Base-by-base conservation (phyloP, 2,797 vertebrate genomes). In the Echiichthys vipera region DNA sequence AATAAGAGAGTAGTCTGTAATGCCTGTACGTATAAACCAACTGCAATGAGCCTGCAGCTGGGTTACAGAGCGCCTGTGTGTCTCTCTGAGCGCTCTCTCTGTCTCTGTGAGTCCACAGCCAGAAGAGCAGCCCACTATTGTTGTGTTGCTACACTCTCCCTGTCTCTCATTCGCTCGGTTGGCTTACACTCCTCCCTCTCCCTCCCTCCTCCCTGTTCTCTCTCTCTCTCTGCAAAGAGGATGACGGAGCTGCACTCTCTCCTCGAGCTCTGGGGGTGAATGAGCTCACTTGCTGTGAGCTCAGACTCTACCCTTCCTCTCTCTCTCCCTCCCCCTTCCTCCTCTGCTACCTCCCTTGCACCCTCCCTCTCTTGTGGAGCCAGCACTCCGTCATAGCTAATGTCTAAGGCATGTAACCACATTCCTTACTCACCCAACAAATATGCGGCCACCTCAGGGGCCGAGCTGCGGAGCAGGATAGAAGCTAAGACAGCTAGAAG, bases 341-440 rank as follows among this genome's bases (percentile, higher is more conserved):
- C 65, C 50, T 64, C 82, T 50, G 65, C 85, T 89, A 72, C 90
- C 90, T 89, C 91, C 80, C 69, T 78, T 72, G 47, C 83, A 65
- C 70, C 78, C 81, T 81, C 84, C 84, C 84, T 90, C 90, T 80
- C 92, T 84, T 85, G 77, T 84, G 91, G 86, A 92, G 93, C 93
- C 92, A 93, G 91, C 79, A 73, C 92, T 94, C 92, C 92, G 93
- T 95, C 95, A 94, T 95, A 95, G 95, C 95, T 96, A 95, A 96
- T 93, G 96, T 94, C 93, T 95, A 93, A 96, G 95, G 96, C 96
- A 96, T 95, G 96, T 94, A 95, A 94, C 95, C 95, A 90, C 96
- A 97, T 96, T 97, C 96, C 96, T 97, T 96, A 96, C 94, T 97
- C 96, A 97, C 92, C 93, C 92, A 95, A 89, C 94, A 96, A 96